Evolutionary conservation across 2,113 vertebrate species (phyloP), one percentile per base, ranked within the genome.

Genomic region (Anser brachyrhynchus): DNA sequence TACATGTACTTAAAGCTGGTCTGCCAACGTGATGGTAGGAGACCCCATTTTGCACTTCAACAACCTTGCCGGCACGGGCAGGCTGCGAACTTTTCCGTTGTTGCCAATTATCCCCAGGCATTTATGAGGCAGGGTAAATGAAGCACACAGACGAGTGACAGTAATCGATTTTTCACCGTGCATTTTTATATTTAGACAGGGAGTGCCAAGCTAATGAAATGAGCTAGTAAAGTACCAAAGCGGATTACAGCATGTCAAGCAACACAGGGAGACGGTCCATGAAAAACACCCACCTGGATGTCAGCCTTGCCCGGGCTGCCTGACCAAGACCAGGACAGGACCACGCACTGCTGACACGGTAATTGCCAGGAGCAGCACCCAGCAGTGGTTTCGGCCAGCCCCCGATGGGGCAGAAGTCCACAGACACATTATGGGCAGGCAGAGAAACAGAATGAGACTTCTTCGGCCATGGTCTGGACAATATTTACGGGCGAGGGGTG

Each of bases 111-210:
- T 96, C 84, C 75, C 55, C 33, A 82, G 84, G 78, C 71, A 61
- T 66, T 54, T 71, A 70, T 41, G 76, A 83, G 29, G 81, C 84
- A 91, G 88, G 81, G 94, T 86, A 96, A 96, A 96, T 93, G 81
- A 84, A 95, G 86, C 82, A 92, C 70, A 77, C 44, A 94, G 89
- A 96, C 87, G 92, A 96, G 78, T 94, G 74, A 92, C 59, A 96
- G 76, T 74, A 94, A 96, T 94, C 51, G 25, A 95, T 96, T 84
- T 93, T 93, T 95, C 92, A 94, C 57, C 39, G 7, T 92, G 66
- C 43, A 81, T 73, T 90, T 94, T 97, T 94, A 90, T 81, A 92
- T 87, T 95, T 89, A 93, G 95, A 89, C 84, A 93, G 57, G 58
- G 70, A 93, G 69, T 39, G 71, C 52, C 61, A 64, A 87, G 82